Evolutionary conservation across 2,888 invertebrate species (phyloP).

Genomic region (Pristionchus maxplancki): DNA sequence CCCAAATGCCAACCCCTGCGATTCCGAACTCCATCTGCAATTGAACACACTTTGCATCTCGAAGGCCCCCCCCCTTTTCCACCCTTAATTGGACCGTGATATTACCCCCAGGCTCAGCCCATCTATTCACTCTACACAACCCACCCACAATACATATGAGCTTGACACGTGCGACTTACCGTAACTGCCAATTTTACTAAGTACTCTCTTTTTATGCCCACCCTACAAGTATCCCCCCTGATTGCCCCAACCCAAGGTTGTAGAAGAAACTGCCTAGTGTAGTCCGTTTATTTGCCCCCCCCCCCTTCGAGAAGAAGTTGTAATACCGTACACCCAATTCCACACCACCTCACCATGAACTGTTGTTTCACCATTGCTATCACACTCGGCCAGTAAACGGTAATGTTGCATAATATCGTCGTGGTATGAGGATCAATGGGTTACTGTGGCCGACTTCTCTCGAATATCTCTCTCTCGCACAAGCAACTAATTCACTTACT

Average conservation of each 20-base stretch:
- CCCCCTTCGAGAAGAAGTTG: conserved; percentile 27
- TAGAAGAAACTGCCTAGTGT: conserved; percentile 4
- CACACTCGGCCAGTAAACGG: conserved; percentile 32
- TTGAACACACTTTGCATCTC: conserved; percentile 20
- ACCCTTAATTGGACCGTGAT: not conserved
- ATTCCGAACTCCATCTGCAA: conserved; percentile 16
- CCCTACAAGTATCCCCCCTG: not conserved
- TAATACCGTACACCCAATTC: not conserved
- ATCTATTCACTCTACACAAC: not conserved
- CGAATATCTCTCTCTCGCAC: conserved; percentile 34
- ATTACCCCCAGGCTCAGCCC: not conserved
- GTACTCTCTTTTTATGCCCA: not conserved
- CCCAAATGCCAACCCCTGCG: not conserved
- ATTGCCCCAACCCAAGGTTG: not conserved
- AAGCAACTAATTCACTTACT: conserved; percentile 3
- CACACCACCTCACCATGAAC: not conserved
- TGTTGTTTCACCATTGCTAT: conserved; percentile 42
- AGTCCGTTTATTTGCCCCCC: not conserved
- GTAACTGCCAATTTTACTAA: not conserved
- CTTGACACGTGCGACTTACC: conserved; percentile 34
- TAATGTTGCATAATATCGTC: conserved; percentile 22
- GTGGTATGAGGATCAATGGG: conserved; percentile 21
- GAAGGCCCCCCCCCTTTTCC: not conserved
- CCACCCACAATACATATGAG: conserved; percentile 19
- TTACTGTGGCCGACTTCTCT: conserved; percentile 11